Base-by-base conservation (phyloP, 1,140 invertebrate genomes). In the Paralvinella palmiformis region DNA sequence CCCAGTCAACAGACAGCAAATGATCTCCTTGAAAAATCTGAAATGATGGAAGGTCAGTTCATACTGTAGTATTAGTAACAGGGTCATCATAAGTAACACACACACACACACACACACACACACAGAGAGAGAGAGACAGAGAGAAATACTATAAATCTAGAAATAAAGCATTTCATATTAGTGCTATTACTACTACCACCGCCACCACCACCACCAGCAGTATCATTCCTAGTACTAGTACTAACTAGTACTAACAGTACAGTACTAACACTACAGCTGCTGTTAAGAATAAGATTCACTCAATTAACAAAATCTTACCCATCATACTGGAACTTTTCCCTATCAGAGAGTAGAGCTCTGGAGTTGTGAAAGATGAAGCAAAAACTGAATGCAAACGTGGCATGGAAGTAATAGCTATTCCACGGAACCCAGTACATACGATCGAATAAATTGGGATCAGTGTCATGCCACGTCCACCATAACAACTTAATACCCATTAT, bases 401-500 rank as follows among this genome's bases (percentile, higher is more conserved):
- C 83, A 77, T 91, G 89, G 81, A 91, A 91, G 72, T 89, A 91
- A 76, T 90, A 91, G 0, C 88, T 90, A 69, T 88, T 91, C 82
- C 83, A 86, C 1, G 85, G 85, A 0, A 90, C 89, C 85, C 86
- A 89, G 78, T 91, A 91, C 75, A 88, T 86, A 27, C 89, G 83
- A 71, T 91, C 89, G 58, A 72, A 84, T 64, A 92, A 88, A 75
- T 91, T 91, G 2, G 89, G 88, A 77, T 91, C 89, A 0, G 89
- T 91, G 73, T 91, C 89, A 73, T 92, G 89, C 89, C 89, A 91
- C 0, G 87, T 89, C 89, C 89, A 91, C 79, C 90, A 89, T 1
- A 90, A 75, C 71, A 89, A 87, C 74, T 90, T 90, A 0, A 91
- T 86, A 1, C 87, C 85, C 60, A 89, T 86, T 35, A 91, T 90